Conservation (phyloP, 2,113 vertebrate genomes). For the Collichthys lucidus region DNA sequence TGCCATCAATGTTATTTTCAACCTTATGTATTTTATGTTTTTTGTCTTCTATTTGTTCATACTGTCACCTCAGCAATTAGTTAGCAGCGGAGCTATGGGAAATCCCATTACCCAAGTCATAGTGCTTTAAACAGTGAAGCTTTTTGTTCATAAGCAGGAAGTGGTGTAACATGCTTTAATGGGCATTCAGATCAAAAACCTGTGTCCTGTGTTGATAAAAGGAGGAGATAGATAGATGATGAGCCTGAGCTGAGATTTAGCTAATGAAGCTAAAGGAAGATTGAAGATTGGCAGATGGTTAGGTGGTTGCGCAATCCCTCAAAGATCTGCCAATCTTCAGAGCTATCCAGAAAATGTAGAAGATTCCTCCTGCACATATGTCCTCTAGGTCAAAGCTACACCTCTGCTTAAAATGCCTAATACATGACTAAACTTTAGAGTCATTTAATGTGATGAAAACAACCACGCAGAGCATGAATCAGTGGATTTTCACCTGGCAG, state of each 20-base stretch:
- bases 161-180: neutral
- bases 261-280: neutral
- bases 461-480: neutral
- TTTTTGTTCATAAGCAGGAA: neutral
- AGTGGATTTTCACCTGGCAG: slow-evolving; percentile 16
- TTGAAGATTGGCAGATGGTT: neutral
- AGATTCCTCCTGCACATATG: neutral
- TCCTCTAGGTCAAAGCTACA: neutral
- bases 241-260: no score
- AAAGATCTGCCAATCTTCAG: neutral
- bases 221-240: no score
- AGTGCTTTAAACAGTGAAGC: neutral
- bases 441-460: slow-evolving; percentile 15
- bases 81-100: neutral
- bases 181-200: neutral
- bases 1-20: neutral
- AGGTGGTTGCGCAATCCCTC: neutral
- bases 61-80: neutral
- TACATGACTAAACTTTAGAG: slow-evolving; percentile 5
- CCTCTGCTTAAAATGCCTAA: neutral
- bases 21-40: neutral
- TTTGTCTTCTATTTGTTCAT: neutral
- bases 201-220: neutral
- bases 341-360: neutral
- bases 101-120: no score